phyloP scores from a whole-genome alignment of 2,888 invertebrate species.

The Amiota minor region DNA sequence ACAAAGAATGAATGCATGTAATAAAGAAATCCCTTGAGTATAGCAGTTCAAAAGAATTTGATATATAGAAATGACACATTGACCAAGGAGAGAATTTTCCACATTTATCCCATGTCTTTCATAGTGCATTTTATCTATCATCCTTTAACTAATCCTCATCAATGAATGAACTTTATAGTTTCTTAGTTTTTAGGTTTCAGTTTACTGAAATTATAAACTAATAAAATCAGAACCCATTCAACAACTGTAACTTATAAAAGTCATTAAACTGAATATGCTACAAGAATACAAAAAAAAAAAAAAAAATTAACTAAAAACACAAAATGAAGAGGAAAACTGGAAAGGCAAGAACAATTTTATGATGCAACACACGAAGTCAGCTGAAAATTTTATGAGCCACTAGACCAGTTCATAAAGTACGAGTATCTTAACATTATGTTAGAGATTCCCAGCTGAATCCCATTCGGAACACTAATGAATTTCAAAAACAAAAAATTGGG shows the following conservation, averaged over 20 bases:
- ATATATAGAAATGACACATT: too few species aligned
- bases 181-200: neutral
- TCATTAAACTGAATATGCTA: constrained; percentile 22
- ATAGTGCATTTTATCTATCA: too few species aligned
- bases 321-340: constrained; percentile 3
- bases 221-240: constrained; percentile 29
- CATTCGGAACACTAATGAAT: constrained; percentile 55
- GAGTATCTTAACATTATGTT: too few species aligned
- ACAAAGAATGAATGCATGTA: too few species aligned
- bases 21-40: too few species aligned
- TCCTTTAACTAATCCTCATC: neutral
- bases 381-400: constrained; percentile 4
- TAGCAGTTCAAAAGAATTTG: too few species aligned
- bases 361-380: constrained; percentile 13
- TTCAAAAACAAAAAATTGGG: constrained; percentile 33
- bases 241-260: constrained; percentile 10
- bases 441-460: neutral
- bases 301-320: neutral
- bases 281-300: constrained; percentile 1
- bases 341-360: neutral
- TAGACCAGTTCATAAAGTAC: neutral
- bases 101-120: too few species aligned
- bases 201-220: constrained; percentile 23
- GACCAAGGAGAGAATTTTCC: too few species aligned
- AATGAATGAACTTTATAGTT: constrained; percentile 7